Base-by-base conservation (phyloP, 2,113 vertebrate genomes). In the Xenus cinereus region DNA sequence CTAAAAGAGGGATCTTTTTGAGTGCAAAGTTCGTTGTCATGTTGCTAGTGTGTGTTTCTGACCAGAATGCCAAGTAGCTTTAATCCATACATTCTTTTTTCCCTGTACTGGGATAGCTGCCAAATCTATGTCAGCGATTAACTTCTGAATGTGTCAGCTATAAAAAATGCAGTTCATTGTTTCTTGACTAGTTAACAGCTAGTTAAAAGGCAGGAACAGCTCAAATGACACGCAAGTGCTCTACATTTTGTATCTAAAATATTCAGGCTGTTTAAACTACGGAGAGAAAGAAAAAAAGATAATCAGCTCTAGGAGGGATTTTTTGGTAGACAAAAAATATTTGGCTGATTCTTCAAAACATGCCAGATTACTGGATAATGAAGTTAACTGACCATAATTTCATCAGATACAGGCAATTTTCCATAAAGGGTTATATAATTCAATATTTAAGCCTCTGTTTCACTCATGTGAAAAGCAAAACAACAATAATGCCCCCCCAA, bases 51-150 rank as follows among this genome's bases (percentile, higher is more conserved):
- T 56, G 81, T 76, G 86, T 78, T 97, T 97, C 96, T 98, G 98
- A 98, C 96, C 73, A 83, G 98, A 97, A 98, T 98, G 96, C 91
- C 91, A 98, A 98, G 98, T 96, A 97, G 97, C 95, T 97, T 81
- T 90, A 97, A 98, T 98, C 97, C 98, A 98, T 98, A 98, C 97
- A 90, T 98, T 97, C 97, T 97, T 98, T 98, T 98, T 98, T 98
- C 96, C 77, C 90, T 96, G 73, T 94, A 72, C 93, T 95, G 93
- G 96, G 97, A 84, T 82, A 82, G 50, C 92, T 94, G 98, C 98
- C 98, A 98, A 95, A 95, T 89, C 78, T 84, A 93, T 96, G 98
- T 95, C 97, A 96, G 93, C 27, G 32, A 96, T 97, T 98, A 98
- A 96, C 96, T 98, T 97, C 95, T 95, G 96, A 98, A 94, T 82